A percentile compares a stretch with the other conserved stretches of the same genome.
Evolutionary conservation across 2,113 vertebrate species (phyloP).

Genomic region (Microtus oregoni): DNA sequence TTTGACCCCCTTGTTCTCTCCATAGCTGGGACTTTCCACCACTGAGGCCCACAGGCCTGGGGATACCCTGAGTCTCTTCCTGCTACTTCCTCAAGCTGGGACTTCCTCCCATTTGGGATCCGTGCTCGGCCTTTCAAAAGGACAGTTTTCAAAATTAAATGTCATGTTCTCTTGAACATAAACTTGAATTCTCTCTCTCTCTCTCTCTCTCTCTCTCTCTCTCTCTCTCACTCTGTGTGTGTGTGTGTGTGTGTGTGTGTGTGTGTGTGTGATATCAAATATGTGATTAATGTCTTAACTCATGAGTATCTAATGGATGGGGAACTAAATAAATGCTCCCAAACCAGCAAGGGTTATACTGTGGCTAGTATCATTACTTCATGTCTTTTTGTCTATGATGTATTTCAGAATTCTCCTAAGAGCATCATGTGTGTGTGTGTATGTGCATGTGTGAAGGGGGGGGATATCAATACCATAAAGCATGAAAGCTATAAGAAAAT

Average conservation of each 20-base stretch:
- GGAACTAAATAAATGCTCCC: background rate
- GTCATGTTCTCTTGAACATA: background rate
- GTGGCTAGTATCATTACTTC: background rate
- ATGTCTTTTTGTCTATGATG: background rate
- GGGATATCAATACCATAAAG: background rate
- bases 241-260: background rate
- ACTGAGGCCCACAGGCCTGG: background rate
- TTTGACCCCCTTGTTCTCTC: background rate
- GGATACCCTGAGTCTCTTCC: background rate
- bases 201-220: background rate
- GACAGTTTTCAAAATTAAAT: background rate
- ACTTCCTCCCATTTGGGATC: background rate
- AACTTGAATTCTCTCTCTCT: background rate
- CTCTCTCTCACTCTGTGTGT: background rate
- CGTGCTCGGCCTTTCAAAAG: background rate
- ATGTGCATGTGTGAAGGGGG: background rate
- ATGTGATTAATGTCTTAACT: constrained; percentile 44
- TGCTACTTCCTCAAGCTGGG: background rate
- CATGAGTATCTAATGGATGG: background rate
- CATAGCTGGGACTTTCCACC: background rate
- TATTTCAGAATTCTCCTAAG: background rate
- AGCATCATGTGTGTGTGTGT: background rate
- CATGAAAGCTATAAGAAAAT: background rate
- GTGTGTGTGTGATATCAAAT: background rate
- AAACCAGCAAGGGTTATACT: constrained; percentile 7